Base-by-base conservation (phyloP, 2,888 invertebrate genomes). In the Blomia tropicalis region DNA sequence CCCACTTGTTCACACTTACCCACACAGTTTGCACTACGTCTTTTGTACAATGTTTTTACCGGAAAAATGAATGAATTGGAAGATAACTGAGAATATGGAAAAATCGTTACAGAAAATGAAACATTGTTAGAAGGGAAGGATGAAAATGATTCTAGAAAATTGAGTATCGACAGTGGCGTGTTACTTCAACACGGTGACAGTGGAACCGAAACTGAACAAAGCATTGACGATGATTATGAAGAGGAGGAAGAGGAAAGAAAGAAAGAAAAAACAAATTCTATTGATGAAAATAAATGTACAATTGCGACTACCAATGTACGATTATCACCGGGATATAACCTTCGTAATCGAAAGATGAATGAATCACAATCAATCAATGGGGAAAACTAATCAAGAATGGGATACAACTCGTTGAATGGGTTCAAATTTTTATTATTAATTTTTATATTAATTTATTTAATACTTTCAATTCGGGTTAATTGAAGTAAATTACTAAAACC, bases 61-160 rank as follows among this genome's bases (percentile, higher is more conserved):
- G 73, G 73, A 7, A 71, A 72, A 65, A 67, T 73, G 65, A 68
- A 68, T 30, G 72, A 72, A 63, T 66, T 73, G 1, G 72, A 73
- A 61, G 73, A 73, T 63, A 70, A 70, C 4, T 64, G 73, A 30
- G 73, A 73, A 65, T 70, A 19, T 25, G 11, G 29, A 25, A 7
- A 31, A 36, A 29, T 30, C 14, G 23, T n/a, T 14, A 11, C 25
- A 56, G 29, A 3, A 29, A 5, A 47, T 14, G 22, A 47, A 19
- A 47, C 17, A 11, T 7, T 36, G 36, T 17, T 17, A 36, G 17
- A 11, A 11, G 36, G 17, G 17, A 36, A 11, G 36, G 7, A 11
- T 17, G 36, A 36, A 19, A 23, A 47, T 2, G 56, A 56, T 14
- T 19, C 11, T 14, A n/a, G 56, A n/a, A 56, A 56, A 36, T 36